phyloP scores from a whole-genome alignment of 2,113 vertebrate genomes.

The Setophaga petechia region DNA sequence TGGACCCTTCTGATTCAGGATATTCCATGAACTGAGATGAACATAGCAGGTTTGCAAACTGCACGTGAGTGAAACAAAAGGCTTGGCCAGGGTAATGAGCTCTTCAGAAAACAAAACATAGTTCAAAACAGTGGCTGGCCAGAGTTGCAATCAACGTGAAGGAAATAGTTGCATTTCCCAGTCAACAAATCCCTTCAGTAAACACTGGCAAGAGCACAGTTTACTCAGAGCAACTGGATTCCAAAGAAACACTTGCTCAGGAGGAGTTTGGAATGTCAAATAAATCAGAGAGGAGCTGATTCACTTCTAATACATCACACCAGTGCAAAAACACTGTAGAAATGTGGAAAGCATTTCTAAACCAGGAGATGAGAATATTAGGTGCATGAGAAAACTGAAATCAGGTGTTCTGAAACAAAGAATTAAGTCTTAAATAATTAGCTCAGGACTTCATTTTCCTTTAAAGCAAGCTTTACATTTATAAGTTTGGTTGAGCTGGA shows the following conservation, averaged over 20 bases:
- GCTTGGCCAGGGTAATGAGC: neutral
- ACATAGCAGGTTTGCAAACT: neutral
- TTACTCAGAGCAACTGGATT: neutral
- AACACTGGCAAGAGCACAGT: neutral
- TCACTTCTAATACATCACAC: neutral
- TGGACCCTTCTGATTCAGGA: neutral
- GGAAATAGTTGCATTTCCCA: neutral
- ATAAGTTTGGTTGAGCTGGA: neutral
- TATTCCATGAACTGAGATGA: neutral
- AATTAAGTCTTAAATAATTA: neutral
- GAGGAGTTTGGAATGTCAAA: neutral
- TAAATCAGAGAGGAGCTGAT: neutral
- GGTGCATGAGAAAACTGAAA: neutral
- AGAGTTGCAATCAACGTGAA: neutral
- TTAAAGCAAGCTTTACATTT: neutral
- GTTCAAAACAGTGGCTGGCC: neutral
- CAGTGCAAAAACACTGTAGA: neutral
- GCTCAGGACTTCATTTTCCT: neutral
- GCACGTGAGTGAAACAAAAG: neutral
- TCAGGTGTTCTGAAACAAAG: neutral
- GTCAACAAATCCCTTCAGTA: neutral
- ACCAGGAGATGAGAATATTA: fast-evolving
- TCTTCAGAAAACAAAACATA: neutral
- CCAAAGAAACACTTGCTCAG: neutral
- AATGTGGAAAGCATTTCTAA: neutral